Evolutionary conservation across 2,113 vertebrate species (phyloP).

Genomic region (Prunella himalayana): DNA sequence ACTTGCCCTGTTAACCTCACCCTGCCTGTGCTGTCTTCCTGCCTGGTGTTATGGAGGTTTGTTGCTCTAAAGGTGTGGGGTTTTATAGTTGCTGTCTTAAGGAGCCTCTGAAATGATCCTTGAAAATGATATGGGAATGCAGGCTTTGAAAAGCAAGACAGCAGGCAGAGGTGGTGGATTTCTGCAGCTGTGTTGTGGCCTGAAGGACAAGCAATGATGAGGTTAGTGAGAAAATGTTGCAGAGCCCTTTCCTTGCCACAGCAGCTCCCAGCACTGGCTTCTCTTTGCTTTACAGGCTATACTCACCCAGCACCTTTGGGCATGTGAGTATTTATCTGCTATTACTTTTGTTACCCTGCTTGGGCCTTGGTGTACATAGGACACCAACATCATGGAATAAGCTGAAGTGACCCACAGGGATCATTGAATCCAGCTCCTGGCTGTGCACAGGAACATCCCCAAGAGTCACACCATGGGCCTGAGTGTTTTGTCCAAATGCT

Average conservation of each 20-base stretch:
- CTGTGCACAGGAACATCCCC: background rate
- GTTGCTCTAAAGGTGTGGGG: rapidly evolving
- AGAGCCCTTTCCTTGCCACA: background rate
- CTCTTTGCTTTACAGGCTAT: background rate
- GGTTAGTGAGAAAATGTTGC: background rate
- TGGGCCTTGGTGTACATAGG: background rate
- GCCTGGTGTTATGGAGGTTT: rapidly evolving
- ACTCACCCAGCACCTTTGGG: background rate
- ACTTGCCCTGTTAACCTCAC: rapidly evolving
- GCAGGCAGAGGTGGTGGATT: background rate
- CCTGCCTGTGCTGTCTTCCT: rapidly evolving
- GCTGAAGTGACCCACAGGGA: background rate
- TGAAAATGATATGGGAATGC: background rate
- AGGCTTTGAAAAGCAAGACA: background rate
- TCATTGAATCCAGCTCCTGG: background rate
- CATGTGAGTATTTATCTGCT: rapidly evolving
- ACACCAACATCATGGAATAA: rapidly evolving
- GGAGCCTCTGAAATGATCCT: background rate
- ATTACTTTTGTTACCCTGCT: rapidly evolving
- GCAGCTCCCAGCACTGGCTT: background rate
- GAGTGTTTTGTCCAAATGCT: background rate
- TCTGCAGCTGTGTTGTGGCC: background rate
- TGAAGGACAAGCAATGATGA: background rate
- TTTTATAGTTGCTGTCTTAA: background rate
- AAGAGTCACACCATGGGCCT: background rate